Percentiles rank a stretch among this genome's conserved stretches.
Conservation (phyloP, 2,797 vertebrate species). For the Paramormyrops hopkinsi region DNA sequence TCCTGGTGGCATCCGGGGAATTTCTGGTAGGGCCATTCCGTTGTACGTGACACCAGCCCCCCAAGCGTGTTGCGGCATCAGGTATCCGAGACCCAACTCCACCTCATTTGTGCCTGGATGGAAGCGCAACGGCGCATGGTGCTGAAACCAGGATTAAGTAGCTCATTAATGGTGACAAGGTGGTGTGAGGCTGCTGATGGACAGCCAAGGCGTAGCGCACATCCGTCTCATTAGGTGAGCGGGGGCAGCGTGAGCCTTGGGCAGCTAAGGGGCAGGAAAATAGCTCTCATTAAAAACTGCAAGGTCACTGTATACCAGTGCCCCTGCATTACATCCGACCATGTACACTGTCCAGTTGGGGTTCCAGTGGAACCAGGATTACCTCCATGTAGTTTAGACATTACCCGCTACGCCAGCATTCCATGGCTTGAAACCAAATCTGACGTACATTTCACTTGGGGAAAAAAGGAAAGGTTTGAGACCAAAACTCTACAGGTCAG, state of each 20-base stretch:
- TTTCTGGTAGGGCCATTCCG: neutral
- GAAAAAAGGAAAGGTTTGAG: neutral
- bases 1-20: neutral
- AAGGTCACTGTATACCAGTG: neutral
- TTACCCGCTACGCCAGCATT: neutral
- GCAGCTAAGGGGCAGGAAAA: neutral
- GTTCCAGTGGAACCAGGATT: neutral
- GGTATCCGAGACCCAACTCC: conserved; percentile 6
- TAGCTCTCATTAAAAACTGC: conserved; percentile 1
- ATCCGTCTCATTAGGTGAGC: neutral
- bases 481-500: neutral
- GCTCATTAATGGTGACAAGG: conserved; percentile 30
- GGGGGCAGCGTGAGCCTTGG: neutral
- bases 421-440: neutral
- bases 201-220: neutral
- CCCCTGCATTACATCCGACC: neutral
- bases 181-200: conserved; percentile 24
- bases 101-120: conserved; percentile 35
- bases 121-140: conserved; percentile 12
- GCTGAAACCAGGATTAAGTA: conserved; percentile 34
- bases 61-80: neutral
- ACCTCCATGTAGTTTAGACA: neutral
- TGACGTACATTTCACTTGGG: neutral
- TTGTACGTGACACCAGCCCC: neutral
- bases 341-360: neutral